These are phyloP conservation scores for Chunga burmeisteri DNA, from an alignment of 2,113 vertebrate genomes.

Conservation along the genomic window DNA sequence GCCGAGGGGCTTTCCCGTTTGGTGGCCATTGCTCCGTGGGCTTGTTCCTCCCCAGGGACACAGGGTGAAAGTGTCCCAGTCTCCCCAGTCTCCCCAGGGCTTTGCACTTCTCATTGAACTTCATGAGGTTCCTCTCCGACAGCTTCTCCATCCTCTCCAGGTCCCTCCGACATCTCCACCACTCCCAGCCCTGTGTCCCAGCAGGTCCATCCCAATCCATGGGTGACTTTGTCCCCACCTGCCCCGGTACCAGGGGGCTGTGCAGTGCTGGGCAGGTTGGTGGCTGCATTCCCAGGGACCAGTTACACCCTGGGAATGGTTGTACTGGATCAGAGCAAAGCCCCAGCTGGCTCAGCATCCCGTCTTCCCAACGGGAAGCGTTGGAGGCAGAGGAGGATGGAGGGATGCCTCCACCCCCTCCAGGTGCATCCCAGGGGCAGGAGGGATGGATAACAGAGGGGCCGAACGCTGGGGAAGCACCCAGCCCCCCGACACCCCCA, in stretches of 20 bases:
- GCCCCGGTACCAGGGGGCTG: background rate
- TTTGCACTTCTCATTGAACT: background rate
- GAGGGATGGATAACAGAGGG: background rate
- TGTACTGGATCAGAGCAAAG: background rate
- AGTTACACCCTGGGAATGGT: background rate
- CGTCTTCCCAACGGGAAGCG: background rate
- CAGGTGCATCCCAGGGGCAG: background rate
- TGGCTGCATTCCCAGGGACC: background rate
- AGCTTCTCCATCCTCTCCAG: background rate
- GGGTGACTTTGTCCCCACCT: background rate
- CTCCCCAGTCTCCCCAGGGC: background rate
- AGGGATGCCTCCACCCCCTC: no score
- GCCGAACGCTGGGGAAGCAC: fast-evolving
- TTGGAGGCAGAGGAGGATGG: background rate
- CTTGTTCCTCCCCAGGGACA: background rate
- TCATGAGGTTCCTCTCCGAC: background rate
- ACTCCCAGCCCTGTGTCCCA: background rate
- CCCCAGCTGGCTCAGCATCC: background rate
- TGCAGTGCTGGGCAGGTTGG: background rate
- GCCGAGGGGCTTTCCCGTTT: background rate
- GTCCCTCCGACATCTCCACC: background rate
- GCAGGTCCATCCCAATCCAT: background rate
- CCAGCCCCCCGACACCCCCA: background rate
- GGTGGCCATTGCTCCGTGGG: no score
- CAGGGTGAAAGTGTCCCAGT: no score